These are phyloP conservation scores for Catajapyx aquilonaris DNA, from an alignment of 1,140 invertebrate species.

Conservation along the genomic window DNA sequence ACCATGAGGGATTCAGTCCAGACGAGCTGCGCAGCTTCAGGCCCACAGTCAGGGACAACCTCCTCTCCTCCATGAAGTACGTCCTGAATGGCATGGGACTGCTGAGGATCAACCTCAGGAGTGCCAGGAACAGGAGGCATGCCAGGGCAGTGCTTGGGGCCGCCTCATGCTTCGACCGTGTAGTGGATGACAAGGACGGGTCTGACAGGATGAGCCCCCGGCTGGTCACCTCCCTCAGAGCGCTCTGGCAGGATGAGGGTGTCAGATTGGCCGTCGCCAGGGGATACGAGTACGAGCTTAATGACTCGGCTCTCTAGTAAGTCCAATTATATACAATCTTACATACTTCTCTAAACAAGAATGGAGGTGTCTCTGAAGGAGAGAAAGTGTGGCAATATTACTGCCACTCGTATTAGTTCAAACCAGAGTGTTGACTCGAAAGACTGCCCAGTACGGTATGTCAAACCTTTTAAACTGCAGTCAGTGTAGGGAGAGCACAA, in stretches of 20 bases:
- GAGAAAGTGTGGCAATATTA: conserved; percentile 13
- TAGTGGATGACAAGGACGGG: neutral
- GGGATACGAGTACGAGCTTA: conserved; percentile 49
- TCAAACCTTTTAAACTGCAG: no score
- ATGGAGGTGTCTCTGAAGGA: conserved; percentile 16
- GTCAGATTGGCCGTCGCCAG: conserved; percentile 35
- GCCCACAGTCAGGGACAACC: conserved; percentile 38
- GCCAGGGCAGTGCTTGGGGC: neutral
- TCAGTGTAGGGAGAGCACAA: no score
- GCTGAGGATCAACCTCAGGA: conserved; percentile 35
- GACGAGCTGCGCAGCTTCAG: conserved; percentile 40
- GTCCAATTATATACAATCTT: conserved; percentile 13
- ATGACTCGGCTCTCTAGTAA: conserved; percentile 52
- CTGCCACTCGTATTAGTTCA: conserved; percentile 15
- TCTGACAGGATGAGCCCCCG: conserved; percentile 2
- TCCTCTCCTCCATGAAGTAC: conserved; percentile 45
- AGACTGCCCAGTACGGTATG: no score
- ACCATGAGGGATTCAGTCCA: conserved; percentile 46
- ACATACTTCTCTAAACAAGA: conserved; percentile 10
- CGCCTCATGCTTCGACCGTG: neutral
- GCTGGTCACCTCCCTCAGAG: conserved; percentile 25
- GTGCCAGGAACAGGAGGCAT: conserved; percentile 30
- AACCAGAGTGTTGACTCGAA: neutral
- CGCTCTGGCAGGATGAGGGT: conserved; percentile 33
- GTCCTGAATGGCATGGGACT: conserved; percentile 42